Conservation (phyloP, 2,888 invertebrate species). For the Ectropis crepuscularia region DNA sequence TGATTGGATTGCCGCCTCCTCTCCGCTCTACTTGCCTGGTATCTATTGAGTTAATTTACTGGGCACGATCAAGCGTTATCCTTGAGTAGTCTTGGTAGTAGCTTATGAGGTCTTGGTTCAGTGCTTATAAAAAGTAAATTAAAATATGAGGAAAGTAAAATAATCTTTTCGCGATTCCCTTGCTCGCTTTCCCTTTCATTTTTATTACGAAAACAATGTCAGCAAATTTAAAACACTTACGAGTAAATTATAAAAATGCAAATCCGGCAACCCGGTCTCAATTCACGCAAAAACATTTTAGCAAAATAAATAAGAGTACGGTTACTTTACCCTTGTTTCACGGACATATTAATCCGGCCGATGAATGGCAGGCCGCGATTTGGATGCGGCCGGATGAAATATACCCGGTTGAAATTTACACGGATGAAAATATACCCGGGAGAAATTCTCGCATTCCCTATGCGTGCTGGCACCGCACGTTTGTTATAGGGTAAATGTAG, state of each 20-base stretch:
- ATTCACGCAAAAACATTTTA: constrained; percentile 29
- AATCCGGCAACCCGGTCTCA: constrained; percentile 8
- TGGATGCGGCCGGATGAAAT: constrained; percentile 31
- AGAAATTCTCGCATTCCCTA: constrained; percentile 32
- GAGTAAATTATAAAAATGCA: constrained; percentile 12
- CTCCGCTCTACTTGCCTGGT: constrained; percentile 63
- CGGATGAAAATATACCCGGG: constrained; percentile 40
- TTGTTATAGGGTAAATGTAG: constrained; percentile 7
- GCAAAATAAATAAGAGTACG: constrained; percentile 33
- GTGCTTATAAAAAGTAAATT: constrained; percentile 22
- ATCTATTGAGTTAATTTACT: constrained; percentile 68
- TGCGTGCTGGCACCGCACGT: constrained; percentile 7
- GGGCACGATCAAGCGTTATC: constrained; percentile 47
- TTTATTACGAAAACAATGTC: neutral
- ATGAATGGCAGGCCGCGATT: constrained; percentile 44
- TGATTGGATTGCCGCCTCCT: constrained; percentile 74
- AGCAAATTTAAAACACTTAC: constrained; percentile 13
- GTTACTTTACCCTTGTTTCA: constrained; percentile 35
- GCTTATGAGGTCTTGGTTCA: constrained; percentile 16
- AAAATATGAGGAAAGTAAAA: constrained; percentile 10
- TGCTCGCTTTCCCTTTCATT: neutral
- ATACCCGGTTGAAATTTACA: constrained; percentile 40
- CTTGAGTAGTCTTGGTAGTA: constrained; percentile 21
- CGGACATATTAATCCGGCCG: constrained; percentile 46
- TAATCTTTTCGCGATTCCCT: neutral